Base-by-base conservation (phyloP, 2,888 invertebrate genomes). In the Amphimallon solstitiale region DNA sequence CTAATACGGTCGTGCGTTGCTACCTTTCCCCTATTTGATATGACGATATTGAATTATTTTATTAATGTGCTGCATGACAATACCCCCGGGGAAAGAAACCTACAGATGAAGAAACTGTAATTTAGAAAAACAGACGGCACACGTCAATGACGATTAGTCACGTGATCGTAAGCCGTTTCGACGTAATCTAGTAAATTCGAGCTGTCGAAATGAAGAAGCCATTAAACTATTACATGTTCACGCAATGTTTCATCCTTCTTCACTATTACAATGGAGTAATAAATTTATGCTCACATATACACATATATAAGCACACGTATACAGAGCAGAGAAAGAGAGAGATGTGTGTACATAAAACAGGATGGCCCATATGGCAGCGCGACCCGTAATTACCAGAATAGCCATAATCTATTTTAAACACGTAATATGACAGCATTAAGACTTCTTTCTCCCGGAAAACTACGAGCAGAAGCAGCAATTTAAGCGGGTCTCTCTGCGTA, bases 331-430 rank as follows among this genome's bases (percentile, higher is more conserved):
- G 23, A 51, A 35, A 51, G 7, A 19, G 34, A 51, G 10, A 59
- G 38, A 21, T 54, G n/a, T 51, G 40, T n/a, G n/a, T n/a, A n/a
- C 29, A 64, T 72, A 71, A 71, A 70, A 70, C 69, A 65, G 72
- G 68, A 72, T 73, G 76, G 74, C 79, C 79, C 80, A 80, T 80
- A 80, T 79, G 80, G 79, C 78, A 78, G 77, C 78, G 75, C 72
- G 64, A 48, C 49, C 67, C 77, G 79, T 80, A 81, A 80, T 81
- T 80, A 80, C 80, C 77, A 77, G 80, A 80, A 80, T 80, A 78
- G 79, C 81, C 80, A 80, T 81, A 80, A 82, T 81, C 81, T 81
- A 82, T 82, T 81, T 81, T 79, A 76, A 78, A 81, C 81, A 82
- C 81, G 81, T 82, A 82, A 81, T 81, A 80, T 79, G 80, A 80